Conservation (phyloP, 1,140 invertebrate species). For the Homalodisca vitripennis region DNA sequence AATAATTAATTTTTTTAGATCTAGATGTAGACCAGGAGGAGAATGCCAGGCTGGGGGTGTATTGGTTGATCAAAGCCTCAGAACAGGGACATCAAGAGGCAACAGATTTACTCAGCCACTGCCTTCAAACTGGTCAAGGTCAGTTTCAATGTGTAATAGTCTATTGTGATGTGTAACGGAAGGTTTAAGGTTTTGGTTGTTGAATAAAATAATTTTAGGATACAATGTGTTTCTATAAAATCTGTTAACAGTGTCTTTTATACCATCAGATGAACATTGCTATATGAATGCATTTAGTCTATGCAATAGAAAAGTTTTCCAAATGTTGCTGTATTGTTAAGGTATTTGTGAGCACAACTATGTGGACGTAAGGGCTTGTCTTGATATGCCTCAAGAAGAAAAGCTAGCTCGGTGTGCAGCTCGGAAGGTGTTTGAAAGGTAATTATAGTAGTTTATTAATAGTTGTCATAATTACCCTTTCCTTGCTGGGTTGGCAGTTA, state of each 20-base stretch:
- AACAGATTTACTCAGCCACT: conserved; percentile 73
- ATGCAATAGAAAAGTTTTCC: too few relatives aligned
- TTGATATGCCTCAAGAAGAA: conserved; percentile 80
- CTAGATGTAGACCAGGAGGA: conserved; percentile 57
- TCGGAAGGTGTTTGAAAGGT: conserved; percentile 78
- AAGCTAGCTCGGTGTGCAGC: conserved; percentile 82
- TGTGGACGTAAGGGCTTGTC: conserved; percentile 77
- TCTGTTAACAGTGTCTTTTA: too few relatives aligned
- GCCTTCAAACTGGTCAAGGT: conserved; percentile 69
- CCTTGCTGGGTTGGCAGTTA: too few relatives aligned
- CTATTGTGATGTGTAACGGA: too few relatives aligned
- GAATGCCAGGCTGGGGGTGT: conserved; percentile 69
- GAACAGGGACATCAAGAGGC: conserved; percentile 87
- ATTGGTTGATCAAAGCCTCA: conserved; percentile 87
- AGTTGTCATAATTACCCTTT: too few relatives aligned
- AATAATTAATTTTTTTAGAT: conserved; percentile 46
- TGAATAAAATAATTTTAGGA: too few relatives aligned
- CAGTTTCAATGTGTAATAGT: too few relatives aligned
- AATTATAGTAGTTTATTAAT: conserved; percentile 39
- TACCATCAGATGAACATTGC: too few relatives aligned
- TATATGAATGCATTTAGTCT: too few relatives aligned
- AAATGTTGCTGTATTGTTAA: too few relatives aligned
- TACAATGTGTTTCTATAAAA: too few relatives aligned
- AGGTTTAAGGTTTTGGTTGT: too few relatives aligned
- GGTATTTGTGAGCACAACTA: conserved; percentile 80